Evolutionary conservation across 1,140 invertebrate species (phyloP).

Genomic region (Helicoverpa zea): DNA sequence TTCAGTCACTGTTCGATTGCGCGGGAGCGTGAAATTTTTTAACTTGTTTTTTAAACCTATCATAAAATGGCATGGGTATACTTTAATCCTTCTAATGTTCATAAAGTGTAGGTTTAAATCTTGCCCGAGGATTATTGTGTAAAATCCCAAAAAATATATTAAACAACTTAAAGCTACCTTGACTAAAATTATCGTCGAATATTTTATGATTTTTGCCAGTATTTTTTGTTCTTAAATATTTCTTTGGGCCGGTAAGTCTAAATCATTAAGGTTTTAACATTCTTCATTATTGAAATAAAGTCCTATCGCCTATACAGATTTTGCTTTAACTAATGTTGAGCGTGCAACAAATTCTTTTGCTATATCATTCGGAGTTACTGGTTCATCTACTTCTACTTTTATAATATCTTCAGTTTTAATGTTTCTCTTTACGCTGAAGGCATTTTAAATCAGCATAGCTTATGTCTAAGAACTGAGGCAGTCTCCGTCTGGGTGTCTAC

Average conservation of each 20-base stretch:
- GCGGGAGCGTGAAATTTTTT: constrained; percentile 55
- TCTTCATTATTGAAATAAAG: not conserved
- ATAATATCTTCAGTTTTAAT: not conserved
- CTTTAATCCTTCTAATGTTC: constrained; percentile 35
- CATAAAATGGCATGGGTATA: constrained; percentile 22
- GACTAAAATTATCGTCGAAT: constrained; percentile 3
- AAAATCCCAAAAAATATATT: constrained; percentile 28
- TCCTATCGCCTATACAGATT: not conserved
- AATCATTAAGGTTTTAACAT: not conserved
- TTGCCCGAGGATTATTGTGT: constrained; percentile 19
- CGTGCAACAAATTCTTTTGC: not conserved
- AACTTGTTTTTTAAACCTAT: constrained; percentile 45
- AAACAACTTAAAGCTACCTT: constrained; percentile 25
- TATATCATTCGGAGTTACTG: not conserved
- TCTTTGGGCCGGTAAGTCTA: not conserved
- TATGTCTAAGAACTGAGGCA: constrained; percentile 34
- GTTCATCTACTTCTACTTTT: not conserved
- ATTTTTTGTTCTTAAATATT: not conserved
- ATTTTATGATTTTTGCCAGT: constrained; percentile 1
- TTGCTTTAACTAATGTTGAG: not conserved
- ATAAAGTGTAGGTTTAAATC: constrained; percentile 42
- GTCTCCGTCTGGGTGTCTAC: constrained; percentile 24
- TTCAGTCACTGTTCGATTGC: constrained; percentile 68
- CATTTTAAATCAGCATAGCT: constrained; percentile 42
- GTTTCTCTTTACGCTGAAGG: not conserved